phyloP scores from a whole-genome alignment of 2,113 vertebrate species.

The Tachycineta bicolor region DNA sequence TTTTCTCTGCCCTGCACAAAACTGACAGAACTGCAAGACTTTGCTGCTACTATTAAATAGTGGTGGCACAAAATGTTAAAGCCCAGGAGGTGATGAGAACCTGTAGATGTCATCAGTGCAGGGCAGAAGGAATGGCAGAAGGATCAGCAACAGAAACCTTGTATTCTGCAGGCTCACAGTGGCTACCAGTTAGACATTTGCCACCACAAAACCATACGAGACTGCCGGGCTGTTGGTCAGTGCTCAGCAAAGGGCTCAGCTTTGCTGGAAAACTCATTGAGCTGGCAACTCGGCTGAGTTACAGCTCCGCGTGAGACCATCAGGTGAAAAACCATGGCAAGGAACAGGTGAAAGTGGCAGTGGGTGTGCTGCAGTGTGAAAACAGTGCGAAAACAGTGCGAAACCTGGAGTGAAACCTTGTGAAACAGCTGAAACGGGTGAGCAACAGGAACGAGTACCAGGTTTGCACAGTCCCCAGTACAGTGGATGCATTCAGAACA shows the following conservation, averaged over 20 bases:
- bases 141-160: not conserved
- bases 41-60: not conserved
- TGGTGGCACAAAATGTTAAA: not conserved
- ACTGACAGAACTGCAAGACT: not conserved
- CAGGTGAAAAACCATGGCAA: not conserved
- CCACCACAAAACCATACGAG: accelerated
- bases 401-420: not conserved
- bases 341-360: not conserved
- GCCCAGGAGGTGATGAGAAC: not conserved
- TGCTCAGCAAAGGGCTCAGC: not conserved
- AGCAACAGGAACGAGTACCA: accelerated
- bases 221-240: accelerated
- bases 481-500: accelerated
- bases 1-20: not conserved
- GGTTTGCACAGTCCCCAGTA: not conserved
- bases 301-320: not conserved
- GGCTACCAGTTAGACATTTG: not conserved
- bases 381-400: not conserved
- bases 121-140: not conserved
- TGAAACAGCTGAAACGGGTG: accelerated
- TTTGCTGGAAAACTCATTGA: not conserved
- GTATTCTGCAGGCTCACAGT: not conserved
- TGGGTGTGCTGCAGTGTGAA: not conserved
- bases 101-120: not conserved
- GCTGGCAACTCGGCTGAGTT: not conserved